These are phyloP conservation scores for Brevipalpus yothersi DNA, from an alignment of 1,140 invertebrate species.

Conservation along the genomic window DNA sequence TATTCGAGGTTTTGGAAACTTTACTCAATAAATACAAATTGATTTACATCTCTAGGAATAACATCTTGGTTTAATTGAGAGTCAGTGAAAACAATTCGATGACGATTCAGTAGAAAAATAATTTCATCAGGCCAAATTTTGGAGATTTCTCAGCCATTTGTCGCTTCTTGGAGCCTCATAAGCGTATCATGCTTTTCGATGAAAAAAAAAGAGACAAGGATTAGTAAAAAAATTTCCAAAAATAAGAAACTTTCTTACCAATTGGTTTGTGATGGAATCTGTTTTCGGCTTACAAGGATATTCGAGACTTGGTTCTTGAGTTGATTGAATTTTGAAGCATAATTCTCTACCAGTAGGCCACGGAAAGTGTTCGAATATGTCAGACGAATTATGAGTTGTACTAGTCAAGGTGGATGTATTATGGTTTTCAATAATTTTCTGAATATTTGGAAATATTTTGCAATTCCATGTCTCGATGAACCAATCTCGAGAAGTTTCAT, in stretches of 20 bases:
- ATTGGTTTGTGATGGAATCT: neutral
- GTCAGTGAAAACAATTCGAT: too few species aligned
- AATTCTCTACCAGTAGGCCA: neutral
- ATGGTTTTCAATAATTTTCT: neutral
- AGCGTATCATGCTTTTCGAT: neutral
- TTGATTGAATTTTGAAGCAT: neutral
- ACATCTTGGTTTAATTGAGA: too few species aligned
- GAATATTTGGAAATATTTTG: neutral
- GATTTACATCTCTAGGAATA: too few species aligned
- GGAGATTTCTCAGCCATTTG: neutral
- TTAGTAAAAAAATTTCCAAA: neutral
- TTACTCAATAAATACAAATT: too few species aligned
- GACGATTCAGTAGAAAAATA: too few species aligned
- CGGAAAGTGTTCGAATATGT: neutral
- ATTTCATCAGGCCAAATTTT: too few species aligned
- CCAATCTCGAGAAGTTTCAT: neutral
- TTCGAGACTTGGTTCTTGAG: neutral
- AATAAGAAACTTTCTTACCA: neutral
- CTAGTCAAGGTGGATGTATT: neutral
- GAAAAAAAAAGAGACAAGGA: neutral
- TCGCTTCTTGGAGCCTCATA: neutral
- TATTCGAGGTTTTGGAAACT: too few species aligned
- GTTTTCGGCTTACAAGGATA: neutral
- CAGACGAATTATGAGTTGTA: neutral
- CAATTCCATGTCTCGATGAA: neutral